Conservation (phyloP, 2,797 vertebrate genomes). For the Sebastes diploproa region DNA sequence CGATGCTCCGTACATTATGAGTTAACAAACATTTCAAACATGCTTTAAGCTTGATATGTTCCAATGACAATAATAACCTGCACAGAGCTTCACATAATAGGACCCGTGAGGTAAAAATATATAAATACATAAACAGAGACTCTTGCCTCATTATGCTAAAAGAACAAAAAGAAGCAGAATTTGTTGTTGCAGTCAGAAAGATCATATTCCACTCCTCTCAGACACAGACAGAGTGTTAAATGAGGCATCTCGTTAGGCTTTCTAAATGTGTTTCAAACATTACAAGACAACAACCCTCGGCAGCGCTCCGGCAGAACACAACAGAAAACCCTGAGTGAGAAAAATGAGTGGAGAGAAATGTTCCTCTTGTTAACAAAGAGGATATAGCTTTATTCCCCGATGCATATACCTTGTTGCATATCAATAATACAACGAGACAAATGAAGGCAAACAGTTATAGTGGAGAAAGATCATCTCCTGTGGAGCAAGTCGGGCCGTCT, state of each 20-base stretch:
- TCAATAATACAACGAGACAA: conserved; percentile 14
- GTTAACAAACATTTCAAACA: not conserved
- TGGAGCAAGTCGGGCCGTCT: not conserved
- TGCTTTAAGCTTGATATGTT: not conserved
- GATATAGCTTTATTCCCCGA: not conserved
- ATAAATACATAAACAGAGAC: not conserved
- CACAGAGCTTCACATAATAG: not conserved
- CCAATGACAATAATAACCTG: not conserved
- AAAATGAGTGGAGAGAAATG: conserved; percentile 13
- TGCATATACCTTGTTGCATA: conserved; percentile 10
- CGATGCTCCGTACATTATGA: not conserved
- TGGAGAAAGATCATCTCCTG: conserved; percentile 3
- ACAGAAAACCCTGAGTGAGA: conserved; percentile 3
- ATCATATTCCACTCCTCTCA: conserved; percentile 13
- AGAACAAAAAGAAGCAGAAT: not conserved
- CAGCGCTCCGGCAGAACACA: not conserved
- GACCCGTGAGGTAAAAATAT: not conserved
- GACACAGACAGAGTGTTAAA: conserved; percentile 19
- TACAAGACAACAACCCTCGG: conserved; percentile 20
- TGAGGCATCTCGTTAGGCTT: conserved; percentile 45
- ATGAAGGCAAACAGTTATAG: not conserved
- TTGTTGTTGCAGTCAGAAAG: conserved; percentile 12
- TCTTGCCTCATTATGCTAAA: conserved; percentile 17
- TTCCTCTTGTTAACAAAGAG: conserved; percentile 13
- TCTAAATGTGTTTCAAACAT: conserved; percentile 33